Evolutionary conservation across 2,113 vertebrate genomes (phyloP).

Genomic region (Seriola dumerili): DNA sequence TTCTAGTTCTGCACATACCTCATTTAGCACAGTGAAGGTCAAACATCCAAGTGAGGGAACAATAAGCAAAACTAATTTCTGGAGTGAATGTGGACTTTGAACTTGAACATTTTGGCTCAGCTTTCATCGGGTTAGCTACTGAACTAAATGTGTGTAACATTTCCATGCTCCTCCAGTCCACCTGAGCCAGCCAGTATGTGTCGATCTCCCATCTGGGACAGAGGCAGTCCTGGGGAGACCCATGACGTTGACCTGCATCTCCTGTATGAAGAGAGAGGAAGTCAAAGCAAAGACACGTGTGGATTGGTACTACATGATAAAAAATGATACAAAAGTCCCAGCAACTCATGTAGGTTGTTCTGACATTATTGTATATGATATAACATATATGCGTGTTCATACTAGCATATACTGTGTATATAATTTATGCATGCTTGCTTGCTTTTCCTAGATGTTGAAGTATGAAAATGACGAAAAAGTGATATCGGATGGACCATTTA

Average conservation of each 20-base stretch:
- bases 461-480: conserved; percentile 64
- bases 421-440: not conserved
- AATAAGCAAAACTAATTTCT: not conserved
- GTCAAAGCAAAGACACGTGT: conserved; percentile 89
- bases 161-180: conserved; percentile 79
- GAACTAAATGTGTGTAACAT: not conserved
- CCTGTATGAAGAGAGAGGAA: conserved; percentile 95
- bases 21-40: not conserved
- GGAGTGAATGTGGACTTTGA: not conserved
- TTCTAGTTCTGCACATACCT: not conserved
- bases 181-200: conserved; percentile 89
- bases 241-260: conserved; percentile 95
- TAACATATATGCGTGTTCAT: not conserved
- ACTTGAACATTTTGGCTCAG: not conserved
- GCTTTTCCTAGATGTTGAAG: conserved; percentile 87
- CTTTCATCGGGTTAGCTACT: not conserved
- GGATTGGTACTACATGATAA: conserved; percentile 89
- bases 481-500: conserved; percentile 84
- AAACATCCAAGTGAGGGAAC: not conserved
- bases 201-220: conserved; percentile 91
- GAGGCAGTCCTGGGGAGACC: conserved; percentile 89
- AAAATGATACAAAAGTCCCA: conserved; percentile 56
- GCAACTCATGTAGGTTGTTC: conserved; percentile 82
- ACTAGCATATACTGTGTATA: not conserved
- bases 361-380: not conserved